Percentiles rank a stretch among this genome's conserved stretches.
Conservation (phyloP, 2,888 invertebrate species). For the Strigamia transsilvanica region DNA sequence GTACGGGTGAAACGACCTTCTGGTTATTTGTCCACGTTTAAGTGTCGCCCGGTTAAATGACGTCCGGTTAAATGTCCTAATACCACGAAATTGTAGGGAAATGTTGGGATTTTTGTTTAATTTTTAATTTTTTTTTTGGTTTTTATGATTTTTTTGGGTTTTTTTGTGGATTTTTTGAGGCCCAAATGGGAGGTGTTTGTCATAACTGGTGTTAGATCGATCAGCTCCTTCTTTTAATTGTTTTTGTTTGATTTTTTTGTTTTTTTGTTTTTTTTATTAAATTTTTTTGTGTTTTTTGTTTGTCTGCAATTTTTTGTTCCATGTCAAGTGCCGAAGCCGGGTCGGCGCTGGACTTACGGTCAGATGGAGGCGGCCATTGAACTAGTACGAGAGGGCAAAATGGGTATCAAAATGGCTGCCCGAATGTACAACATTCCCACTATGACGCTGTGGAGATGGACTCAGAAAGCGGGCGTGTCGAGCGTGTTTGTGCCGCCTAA, state of each 20-base stretch:
- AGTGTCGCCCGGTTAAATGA: too few species aligned
- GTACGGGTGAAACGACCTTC: too few species aligned
- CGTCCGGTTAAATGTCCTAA: too few species aligned
- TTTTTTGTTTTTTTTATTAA: not conserved
- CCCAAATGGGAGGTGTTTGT: not conserved
- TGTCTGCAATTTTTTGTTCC: too few species aligned
- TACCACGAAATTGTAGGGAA: not conserved
- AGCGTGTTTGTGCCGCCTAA: slow-evolving; percentile 53
- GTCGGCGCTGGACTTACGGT: slow-evolving; percentile 51
- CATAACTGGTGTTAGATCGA: slow-evolving; percentile 28
- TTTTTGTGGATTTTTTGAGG: not conserved
- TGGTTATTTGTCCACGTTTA: too few species aligned
- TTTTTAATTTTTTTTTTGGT: not conserved
- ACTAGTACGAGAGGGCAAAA: slow-evolving; percentile 53
- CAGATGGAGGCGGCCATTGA: slow-evolving; percentile 56
- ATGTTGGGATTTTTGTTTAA: not conserved
- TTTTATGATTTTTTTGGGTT: not conserved
- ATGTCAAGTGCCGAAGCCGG: not conserved
- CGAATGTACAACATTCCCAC: slow-evolving; percentile 63
- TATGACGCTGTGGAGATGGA: slow-evolving; percentile 64
- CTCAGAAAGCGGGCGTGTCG: slow-evolving; percentile 57
- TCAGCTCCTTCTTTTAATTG: not conserved
- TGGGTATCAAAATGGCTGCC: slow-evolving; percentile 62
- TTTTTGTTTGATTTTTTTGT: not conserved
- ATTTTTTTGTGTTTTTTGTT: not conserved